A percentile compares a stretch with the other conserved stretches of the same genome.
Conservation (phyloP, 2,113 vertebrate genomes). For the Stegastes partitus region DNA sequence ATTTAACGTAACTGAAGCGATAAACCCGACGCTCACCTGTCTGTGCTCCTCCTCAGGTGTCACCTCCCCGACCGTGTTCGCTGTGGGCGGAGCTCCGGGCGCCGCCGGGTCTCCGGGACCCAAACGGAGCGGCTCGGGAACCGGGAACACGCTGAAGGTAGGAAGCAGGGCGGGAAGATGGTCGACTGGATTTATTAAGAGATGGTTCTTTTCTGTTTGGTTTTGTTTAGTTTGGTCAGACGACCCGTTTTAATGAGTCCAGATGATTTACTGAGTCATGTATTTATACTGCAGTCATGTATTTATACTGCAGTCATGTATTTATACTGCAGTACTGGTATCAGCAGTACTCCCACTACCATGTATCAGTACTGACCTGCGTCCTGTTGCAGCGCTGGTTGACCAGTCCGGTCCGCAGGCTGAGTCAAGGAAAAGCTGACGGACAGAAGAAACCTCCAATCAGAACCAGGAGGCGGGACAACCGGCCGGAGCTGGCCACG, state of each 20-base stretch:
- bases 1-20: neutral
- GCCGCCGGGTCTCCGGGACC: slow-evolving; percentile 90
- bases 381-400: slow-evolving; percentile 89
- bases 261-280: no score
- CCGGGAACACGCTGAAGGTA: slow-evolving; percentile 93
- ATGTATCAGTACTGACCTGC: neutral
- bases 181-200: no score
- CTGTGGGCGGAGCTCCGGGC: slow-evolving; percentile 49
- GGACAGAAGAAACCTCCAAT: slow-evolving; percentile 91
- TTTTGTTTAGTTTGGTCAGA: no score
- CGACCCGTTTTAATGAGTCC: no score
- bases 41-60: slow-evolving; percentile 78
- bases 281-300: no score
- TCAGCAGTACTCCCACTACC: neutral
- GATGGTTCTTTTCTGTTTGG: no score
- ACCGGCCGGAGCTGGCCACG: slow-evolving; percentile 78
- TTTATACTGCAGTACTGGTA: neutral
- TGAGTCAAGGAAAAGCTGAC: slow-evolving; percentile 96
- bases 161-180: no score
- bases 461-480: slow-evolving; percentile 87
- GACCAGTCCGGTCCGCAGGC: slow-evolving; percentile 94
- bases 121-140: slow-evolving; percentile 89
- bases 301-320: no score
- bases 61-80: slow-evolving; percentile 56
- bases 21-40: neutral